Evolutionary conservation across 2,797 vertebrate species (phyloP), one percentile per base, ranked within the genome.

Genomic region (Pangasius mekongensis): DNA sequence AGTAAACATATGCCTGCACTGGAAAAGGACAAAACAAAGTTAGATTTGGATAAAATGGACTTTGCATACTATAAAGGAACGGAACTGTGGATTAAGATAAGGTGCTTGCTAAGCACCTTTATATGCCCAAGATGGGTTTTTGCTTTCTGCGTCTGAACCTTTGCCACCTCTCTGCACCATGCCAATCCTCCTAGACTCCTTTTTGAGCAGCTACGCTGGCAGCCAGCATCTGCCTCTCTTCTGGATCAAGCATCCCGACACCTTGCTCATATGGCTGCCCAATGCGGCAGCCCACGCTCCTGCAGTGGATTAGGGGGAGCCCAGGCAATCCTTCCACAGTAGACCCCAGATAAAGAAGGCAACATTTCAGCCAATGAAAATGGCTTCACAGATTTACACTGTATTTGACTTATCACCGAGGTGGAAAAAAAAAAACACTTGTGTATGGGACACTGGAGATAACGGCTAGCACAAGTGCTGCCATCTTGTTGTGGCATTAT

Each of bases 131-230:
- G 76, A 88, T 56, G 62, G 87, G 86, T 89, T 86, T 86, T 76
- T 83, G 56, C 85, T 47, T 86, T 87, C 78, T 71, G 86, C 89
- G 85, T 92, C 91, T 92, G 91, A 94, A 93, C 88, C 88, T 80
- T 73, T 93, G 91, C 93, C 92, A 93, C 73, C 30, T 90, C 62
- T 89, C 87, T 84, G 85, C 83, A 86, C 91, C 89, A 91, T 74
- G 69, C 54, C 86, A 93, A 92, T 92, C 88, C 91, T 93, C 87
- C 91, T 90, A 87, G 89, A 90, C 88, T 92, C 89, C 86, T 80
- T 89, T 87, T 88, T 84, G 87, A 88, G 84, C 76, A 86, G 77
- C 56, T 88, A 66, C 1, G 89, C 89, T 92, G 91, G 91, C 92
- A 93, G 89, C 86, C 39, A 69, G 73, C 89, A 87, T 90, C 91